Percentiles rank a stretch among this genome's conserved stretches.
These are phyloP conservation scores for Bubo bubo DNA, from an alignment of 2,113 vertebrate species.

Conservation along the genomic window DNA sequence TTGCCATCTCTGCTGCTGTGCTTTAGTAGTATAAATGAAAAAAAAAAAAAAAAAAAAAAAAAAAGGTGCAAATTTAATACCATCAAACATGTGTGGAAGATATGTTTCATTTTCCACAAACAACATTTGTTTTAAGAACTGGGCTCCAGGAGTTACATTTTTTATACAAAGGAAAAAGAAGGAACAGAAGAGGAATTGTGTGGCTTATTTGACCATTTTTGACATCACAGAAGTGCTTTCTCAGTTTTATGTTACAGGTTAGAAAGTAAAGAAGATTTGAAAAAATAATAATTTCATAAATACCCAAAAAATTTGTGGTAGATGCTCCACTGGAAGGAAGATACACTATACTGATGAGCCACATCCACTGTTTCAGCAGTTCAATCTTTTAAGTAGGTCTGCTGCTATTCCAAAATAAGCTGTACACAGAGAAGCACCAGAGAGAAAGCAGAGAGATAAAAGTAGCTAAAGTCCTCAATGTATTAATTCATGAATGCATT, in stretches of 20 bases:
- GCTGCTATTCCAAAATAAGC: background rate
- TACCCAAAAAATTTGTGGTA: background rate
- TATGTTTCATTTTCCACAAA: background rate
- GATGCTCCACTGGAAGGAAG: background rate
- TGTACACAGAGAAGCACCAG: background rate
- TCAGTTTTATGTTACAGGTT: background rate
- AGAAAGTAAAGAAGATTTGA: background rate
- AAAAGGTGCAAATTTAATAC: background rate
- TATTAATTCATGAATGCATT: background rate
- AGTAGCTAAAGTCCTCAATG: background rate
- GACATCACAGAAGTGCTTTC: background rate
- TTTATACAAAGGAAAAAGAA: background rate
- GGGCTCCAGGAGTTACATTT: background rate
- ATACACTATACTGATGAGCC: fast-evolving
- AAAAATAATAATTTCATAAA: background rate
- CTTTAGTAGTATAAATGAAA: background rate
- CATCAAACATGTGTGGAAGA: background rate
- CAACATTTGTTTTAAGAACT: background rate
- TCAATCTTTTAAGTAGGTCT: background rate
- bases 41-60: background rate
- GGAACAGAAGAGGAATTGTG: background rate
- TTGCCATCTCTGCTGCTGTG: background rate
- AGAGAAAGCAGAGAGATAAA: background rate
- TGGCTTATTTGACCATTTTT: background rate
- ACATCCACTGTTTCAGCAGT: background rate